Evolutionary conservation across 2,797 vertebrate genomes (phyloP).

Genomic region (Periophthalmus magnuspinnatus): DNA sequence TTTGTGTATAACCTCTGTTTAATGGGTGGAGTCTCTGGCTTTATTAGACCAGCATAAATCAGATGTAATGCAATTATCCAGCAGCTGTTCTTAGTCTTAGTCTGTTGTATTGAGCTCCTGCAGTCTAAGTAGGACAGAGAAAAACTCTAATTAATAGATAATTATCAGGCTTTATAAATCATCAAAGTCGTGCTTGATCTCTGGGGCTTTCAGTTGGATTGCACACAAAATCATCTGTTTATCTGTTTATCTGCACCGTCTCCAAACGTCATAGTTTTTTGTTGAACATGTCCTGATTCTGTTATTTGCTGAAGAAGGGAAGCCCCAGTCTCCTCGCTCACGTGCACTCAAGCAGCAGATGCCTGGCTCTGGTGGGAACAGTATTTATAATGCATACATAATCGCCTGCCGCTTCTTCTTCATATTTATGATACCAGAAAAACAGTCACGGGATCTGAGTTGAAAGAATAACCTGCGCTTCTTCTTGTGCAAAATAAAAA

Average conservation of each 20-base stretch:
- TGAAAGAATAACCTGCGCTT: constrained; percentile 13
- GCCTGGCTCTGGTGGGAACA: constrained; percentile 33
- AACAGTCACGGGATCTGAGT: constrained; percentile 6
- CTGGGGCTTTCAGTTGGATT: constrained; percentile 17
- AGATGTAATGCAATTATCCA: constrained; percentile 29
- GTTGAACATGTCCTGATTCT: constrained; percentile 27
- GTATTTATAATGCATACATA: constrained; percentile 58
- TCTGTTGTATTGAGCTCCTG: constrained; percentile 13
- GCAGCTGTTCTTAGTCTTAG: constrained; percentile 30
- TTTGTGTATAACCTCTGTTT: not conserved
- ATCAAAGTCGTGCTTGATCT: constrained; percentile 53
- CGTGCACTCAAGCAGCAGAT: constrained; percentile 30
- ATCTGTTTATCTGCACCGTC: constrained; percentile 16
- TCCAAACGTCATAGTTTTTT: constrained; percentile 3
- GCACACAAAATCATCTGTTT: constrained; percentile 18
- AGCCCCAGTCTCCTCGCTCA: constrained; percentile 26
- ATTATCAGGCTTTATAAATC: constrained; percentile 59
- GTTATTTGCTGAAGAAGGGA: constrained; percentile 31
- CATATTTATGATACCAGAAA: constrained; percentile 46
- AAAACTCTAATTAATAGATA: constrained; percentile 62
- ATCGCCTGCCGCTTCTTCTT: constrained; percentile 42
- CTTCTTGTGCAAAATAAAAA: not conserved
- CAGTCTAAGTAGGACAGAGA: constrained; percentile 35
- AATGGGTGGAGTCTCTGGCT: constrained; percentile 5
- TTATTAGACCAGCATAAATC: constrained; percentile 27